Evolutionary conservation across 1,140 invertebrate genomes (phyloP), one percentile per base, ranked within the genome.

Genomic region (Akabosia matsudoensis): DNA sequence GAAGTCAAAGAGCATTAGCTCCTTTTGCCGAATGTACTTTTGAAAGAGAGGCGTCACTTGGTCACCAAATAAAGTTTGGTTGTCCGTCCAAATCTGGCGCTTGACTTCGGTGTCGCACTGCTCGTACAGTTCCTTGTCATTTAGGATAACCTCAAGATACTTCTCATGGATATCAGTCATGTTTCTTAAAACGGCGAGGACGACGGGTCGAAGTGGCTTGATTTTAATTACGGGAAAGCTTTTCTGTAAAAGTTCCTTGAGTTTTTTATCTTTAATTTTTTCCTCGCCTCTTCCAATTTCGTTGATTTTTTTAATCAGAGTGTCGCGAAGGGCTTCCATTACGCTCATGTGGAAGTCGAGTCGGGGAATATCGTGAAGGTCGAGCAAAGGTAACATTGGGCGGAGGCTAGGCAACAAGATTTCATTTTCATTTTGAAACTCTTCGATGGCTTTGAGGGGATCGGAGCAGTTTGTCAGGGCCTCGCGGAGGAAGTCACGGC

Each of bases 31-130:
- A 33, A 97, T 96, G 81, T 97, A 98, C 83, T 93, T 92, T 81
- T 92, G 95, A 24, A 99, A 88, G 33, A 98, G 85, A 7, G 97
- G 96, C 13, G 95, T 97, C 0, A 98, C 96, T 89, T 98, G 96
- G 86, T 98, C 96, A 26, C 96, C 96, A 88, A 98, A 98, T 45
- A 98, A 85, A 33, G 93, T 93, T 84, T 98, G 96, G 86, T 98
- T 97, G 82, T 98, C 95, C 83, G 96, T 94, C 97, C 97, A 99
- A 74, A 99, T 98, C 84, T 98, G 96, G 67, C 96, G 87, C 85
- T 98, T 98, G 0, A 98, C 96, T 87, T 97, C 95, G 1, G 95
- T 97, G 81, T 97, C 94, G 26, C 95, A 96, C 78, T 97, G 95
- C 80, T 92, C 91, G 84, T 98, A 98, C 0, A 98, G 85, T 83